Evolutionary conservation across 37 sponge, comb jelly and placozoan genomes (phyloP).

Genomic region (Corticium candelabrum): DNA sequence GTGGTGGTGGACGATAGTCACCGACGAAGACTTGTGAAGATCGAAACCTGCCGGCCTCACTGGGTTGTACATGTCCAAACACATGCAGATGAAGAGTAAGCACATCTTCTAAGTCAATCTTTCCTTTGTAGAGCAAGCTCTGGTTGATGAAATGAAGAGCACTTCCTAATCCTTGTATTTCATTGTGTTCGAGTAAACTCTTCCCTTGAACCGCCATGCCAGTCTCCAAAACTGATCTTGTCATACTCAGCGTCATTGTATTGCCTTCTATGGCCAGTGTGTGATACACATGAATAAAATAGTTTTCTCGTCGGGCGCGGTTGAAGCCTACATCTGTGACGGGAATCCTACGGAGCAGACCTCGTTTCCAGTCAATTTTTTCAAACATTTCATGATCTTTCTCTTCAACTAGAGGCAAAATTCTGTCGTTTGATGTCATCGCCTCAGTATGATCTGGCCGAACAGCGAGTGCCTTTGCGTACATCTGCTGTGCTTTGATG

Average conservation of each 20-base stretch:
- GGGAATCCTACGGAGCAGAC: conserved; percentile 14
- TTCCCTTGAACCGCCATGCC: conserved; percentile 30
- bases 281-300: conserved; percentile 31
- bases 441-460: conserved; percentile 2
- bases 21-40: conserved; percentile 25
- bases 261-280: conserved; percentile 40
- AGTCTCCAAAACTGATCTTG: conserved; percentile 23
- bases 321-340: conserved; percentile 20
- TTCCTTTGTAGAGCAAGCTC: not conserved
- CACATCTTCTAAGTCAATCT: conserved; percentile 17
- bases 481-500: conserved; percentile 23
- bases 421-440: not conserved
- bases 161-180: conserved; percentile 23
- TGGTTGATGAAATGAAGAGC: conserved; percentile 13
- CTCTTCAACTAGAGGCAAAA: conserved; percentile 15
- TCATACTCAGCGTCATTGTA: conserved; percentile 38
- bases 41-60: conserved; percentile 3
- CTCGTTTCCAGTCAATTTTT: conserved; percentile 20
- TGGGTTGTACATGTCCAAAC: not conserved
- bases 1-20: conserved; percentile 25
- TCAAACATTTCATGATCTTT: conserved; percentile 16
- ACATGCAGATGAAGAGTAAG: conserved; percentile 13
- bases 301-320: conserved; percentile 24
- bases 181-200: conserved; percentile 39
- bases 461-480: conserved; percentile 10